Conservation (phyloP, 2,113 vertebrate species). For the Riparia riparia region DNA sequence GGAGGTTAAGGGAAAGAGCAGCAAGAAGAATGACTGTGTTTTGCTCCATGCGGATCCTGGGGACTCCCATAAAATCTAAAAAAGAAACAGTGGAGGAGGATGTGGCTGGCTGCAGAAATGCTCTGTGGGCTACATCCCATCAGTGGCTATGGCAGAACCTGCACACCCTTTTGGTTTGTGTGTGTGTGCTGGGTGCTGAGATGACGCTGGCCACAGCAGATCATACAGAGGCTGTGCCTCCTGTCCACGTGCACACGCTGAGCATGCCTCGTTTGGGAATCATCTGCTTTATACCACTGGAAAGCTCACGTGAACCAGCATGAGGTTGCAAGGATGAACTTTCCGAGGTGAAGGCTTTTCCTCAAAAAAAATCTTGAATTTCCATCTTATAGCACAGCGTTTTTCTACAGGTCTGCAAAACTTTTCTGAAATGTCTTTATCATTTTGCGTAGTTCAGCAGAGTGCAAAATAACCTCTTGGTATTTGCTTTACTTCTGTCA, state of each 20-base stretch:
- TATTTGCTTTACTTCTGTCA: slow-evolving; percentile 68
- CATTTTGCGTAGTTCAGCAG: slow-evolving; percentile 32
- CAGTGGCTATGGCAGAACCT: slow-evolving; percentile 22
- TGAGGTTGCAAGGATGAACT: background rate
- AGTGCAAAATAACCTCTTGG: slow-evolving; percentile 62
- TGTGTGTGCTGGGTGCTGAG: background rate
- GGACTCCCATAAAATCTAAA: slow-evolving; percentile 55
- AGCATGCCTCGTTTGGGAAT: background rate
- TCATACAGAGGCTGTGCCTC: background rate
- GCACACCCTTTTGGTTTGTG: background rate
- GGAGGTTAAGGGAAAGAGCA: background rate
- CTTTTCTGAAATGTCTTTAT: slow-evolving; percentile 33
- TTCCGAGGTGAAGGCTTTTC: background rate
- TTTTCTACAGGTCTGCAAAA: slow-evolving; percentile 19
- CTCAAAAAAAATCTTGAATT: background rate
- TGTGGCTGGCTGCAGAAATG: slow-evolving; percentile 53
- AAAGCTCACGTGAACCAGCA: background rate
- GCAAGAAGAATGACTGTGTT: background rate
- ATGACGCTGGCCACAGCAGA: fast-evolving
- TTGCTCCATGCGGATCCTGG: slow-evolving; percentile 12
- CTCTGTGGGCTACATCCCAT: slow-evolving; percentile 47
- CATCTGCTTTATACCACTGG: background rate
- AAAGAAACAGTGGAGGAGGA: slow-evolving; percentile 50
- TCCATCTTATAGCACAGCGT: background rate
- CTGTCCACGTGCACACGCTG: fast-evolving